phyloP scores from a whole-genome alignment of 2,888 invertebrate species.

The Dryomyza anilis region DNA sequence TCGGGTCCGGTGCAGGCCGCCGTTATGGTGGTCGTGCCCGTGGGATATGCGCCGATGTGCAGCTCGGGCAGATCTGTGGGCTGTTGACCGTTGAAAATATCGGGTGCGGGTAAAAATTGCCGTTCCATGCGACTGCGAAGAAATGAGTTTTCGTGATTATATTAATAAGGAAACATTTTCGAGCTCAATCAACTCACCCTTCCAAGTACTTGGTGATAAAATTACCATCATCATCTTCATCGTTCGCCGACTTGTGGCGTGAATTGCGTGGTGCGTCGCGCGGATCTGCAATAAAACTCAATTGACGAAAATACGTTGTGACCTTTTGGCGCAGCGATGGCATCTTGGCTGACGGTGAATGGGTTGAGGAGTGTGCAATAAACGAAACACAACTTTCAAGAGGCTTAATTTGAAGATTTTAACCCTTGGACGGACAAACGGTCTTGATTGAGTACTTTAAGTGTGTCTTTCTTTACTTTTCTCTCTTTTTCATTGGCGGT shows the following conservation, averaged over 20 bases:
- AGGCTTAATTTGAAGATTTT: too few species aligned
- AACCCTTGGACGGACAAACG: too few species aligned
- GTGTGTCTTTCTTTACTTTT: not conserved
- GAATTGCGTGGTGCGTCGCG: conserved; percentile 59
- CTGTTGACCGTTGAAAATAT: conserved; percentile 71
- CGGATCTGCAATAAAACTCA: conserved; percentile 70
- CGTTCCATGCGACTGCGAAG: conserved; percentile 54
- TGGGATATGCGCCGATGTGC: conserved; percentile 63
- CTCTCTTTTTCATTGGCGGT: not conserved
- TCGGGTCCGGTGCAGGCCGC: conserved; percentile 83
- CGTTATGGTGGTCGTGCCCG: conserved; percentile 66
- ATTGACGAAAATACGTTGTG: conserved; percentile 73
- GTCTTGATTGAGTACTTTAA: not conserved
- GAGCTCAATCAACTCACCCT: conserved; percentile 63
- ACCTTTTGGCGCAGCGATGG: conserved; percentile 74
- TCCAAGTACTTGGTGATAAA: conserved; percentile 74
- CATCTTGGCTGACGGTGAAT: conserved; percentile 59
- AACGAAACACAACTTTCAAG: too few species aligned
- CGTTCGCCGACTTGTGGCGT: conserved; percentile 55
- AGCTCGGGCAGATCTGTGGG: conserved; percentile 74
- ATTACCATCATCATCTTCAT: conserved; percentile 66
- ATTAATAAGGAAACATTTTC: not conserved
- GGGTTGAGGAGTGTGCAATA: not conserved
- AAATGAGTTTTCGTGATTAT: not conserved
- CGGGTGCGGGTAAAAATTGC: conserved; percentile 52